Conservation (phyloP, 2,888 invertebrate species). For the Chymomyza amoena region DNA sequence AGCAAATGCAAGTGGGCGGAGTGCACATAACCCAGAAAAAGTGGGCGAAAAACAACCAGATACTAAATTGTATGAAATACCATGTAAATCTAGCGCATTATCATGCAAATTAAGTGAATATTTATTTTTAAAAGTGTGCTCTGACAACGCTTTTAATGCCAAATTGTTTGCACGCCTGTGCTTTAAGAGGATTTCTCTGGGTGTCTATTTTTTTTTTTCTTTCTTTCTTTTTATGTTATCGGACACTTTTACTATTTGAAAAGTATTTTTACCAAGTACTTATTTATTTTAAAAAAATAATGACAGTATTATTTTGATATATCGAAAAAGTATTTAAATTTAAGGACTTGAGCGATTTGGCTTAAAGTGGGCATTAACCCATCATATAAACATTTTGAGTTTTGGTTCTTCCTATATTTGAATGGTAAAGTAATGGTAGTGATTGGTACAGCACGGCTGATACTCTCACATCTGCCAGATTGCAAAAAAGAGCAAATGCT, state of each 20-base stretch:
- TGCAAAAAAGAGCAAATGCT: too few relatives aligned
- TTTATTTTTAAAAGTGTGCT: constrained; percentile 43
- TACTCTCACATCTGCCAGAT: too few relatives aligned
- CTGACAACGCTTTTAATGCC: constrained; percentile 36
- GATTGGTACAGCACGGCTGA: too few relatives aligned
- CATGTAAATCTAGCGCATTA: constrained; percentile 48
- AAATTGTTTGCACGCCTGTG: constrained; percentile 39
- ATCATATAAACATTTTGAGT: too few relatives aligned
- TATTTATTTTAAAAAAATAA: neutral
- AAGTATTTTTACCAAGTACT: neutral
- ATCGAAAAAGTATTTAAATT: neutral
- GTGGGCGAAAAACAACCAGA: constrained; percentile 32
- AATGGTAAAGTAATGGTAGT: too few relatives aligned
- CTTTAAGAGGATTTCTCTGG: constrained; percentile 1
- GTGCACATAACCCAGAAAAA: constrained; percentile 11
- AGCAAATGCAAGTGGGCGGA: constrained; percentile 17
- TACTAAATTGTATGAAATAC: constrained; percentile 2
- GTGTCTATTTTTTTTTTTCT: neutral
- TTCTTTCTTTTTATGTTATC: neutral
- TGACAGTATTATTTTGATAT: neutral
- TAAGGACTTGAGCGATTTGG: neutral
- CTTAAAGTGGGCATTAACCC: too few relatives aligned
- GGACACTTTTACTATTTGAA: neutral
- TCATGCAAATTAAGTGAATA: constrained; percentile 57
- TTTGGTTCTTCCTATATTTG: too few relatives aligned